Conservation (phyloP, 2,888 invertebrate genomes). For the Oscheius sp. region DNA sequence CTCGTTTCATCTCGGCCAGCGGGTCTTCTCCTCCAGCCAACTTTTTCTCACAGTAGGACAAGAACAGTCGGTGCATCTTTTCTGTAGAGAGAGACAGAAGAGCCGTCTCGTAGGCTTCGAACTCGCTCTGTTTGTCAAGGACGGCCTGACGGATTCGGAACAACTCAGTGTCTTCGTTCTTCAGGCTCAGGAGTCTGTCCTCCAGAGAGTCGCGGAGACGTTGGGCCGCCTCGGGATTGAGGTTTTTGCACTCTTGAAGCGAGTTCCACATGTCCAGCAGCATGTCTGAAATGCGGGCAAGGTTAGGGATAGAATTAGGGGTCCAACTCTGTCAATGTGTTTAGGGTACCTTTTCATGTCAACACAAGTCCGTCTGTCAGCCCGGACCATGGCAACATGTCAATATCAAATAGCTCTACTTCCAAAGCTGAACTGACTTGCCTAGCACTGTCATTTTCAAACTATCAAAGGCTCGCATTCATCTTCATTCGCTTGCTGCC, state of each 20-base stretch:
- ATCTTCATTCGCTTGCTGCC: too few species aligned
- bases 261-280: conserved; percentile 30
- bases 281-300: conserved; percentile 9
- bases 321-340: too few species aligned
- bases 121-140: conserved; percentile 15
- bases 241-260: conserved; percentile 10
- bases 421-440: too few species aligned
- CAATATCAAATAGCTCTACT: too few species aligned
- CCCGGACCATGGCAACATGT: too few species aligned
- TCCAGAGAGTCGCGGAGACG: conserved; percentile 1
- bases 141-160: conserved; percentile 16
- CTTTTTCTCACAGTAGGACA: conserved; percentile 9
- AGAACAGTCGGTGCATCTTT: conserved; percentile 29
- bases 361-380: too few species aligned
- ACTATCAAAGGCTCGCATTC: too few species aligned
- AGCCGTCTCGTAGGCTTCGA: conserved; percentile 34
- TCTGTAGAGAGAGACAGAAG: conserved; percentile 6
- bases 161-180: conserved; percentile 30
- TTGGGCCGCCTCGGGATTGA: conserved; percentile 1
- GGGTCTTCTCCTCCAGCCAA: conserved; percentile 4
- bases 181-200: conserved; percentile 1
- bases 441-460: too few species aligned
- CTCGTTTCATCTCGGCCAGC: conserved; percentile 1
- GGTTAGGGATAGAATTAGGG: too few species aligned
- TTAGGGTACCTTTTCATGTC: too few species aligned